Conservation (phyloP, 2,888 invertebrate genomes). For the Vesta saturnalis region DNA sequence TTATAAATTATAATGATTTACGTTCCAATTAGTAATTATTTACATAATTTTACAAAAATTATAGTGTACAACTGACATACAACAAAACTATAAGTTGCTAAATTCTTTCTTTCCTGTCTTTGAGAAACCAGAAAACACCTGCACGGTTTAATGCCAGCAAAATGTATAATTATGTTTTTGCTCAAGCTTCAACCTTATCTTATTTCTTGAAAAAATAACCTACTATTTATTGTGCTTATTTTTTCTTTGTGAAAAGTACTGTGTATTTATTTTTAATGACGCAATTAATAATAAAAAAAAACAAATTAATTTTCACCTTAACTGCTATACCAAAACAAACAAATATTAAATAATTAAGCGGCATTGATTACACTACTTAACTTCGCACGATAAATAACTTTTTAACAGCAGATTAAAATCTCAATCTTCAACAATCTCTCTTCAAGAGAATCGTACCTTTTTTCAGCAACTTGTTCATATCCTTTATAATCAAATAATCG, state of each 20-base stretch:
- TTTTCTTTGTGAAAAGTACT: neutral
- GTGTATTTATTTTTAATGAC: too few species aligned
- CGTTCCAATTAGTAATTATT: conserved; percentile 15
- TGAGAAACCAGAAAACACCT: conserved; percentile 24
- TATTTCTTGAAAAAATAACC: conserved; percentile 3
- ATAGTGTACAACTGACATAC: conserved; percentile 22
- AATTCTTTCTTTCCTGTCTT: conserved; percentile 33
- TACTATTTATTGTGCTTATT: neutral
- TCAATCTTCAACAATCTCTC: too few species aligned
- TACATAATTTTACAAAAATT: conserved; percentile 34
- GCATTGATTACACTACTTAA: too few species aligned
- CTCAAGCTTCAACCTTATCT: neutral
- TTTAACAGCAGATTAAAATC: too few species aligned
- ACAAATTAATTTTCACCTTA: too few species aligned
- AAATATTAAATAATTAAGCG: too few species aligned
- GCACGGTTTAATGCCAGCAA: conserved; percentile 14
- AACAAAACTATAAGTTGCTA: conserved; percentile 24
- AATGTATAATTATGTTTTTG: conserved; percentile 12
- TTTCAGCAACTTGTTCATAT: too few species aligned
- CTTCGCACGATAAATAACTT: too few species aligned
- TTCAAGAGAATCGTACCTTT: too few species aligned
- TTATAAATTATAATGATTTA: neutral
- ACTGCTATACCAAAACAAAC: too few species aligned
- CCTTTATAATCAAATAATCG: too few species aligned
- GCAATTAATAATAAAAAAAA: too few species aligned